phyloP scores from a whole-genome alignment of 2,888 invertebrate genomes.

The Lissocephala sabroskyi region DNA sequence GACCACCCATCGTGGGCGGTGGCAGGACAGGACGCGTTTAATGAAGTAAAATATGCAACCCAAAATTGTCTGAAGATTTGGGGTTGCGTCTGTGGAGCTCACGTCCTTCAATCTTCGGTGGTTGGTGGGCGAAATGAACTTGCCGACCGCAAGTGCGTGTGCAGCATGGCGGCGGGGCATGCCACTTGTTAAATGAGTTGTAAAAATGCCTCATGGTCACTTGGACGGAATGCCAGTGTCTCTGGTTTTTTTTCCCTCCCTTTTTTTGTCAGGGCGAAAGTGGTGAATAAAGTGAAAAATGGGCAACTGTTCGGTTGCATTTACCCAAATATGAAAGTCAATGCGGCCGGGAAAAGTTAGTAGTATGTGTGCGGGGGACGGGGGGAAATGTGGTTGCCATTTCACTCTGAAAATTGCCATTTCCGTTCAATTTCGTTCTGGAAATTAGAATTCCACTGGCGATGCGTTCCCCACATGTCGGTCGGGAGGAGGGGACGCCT shows the following conservation, averaged over 20 bases:
- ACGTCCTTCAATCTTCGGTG: neutral
- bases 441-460: conserved; percentile 65
- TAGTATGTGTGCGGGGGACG: too few relatives aligned
- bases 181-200: conserved; percentile 58
- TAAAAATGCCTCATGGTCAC: conserved; percentile 49
- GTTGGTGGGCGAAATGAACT: too few relatives aligned
- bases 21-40: conserved; percentile 30
- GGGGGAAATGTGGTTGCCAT: conserved; percentile 1
- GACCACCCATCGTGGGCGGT: neutral
- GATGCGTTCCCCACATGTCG: too few relatives aligned
- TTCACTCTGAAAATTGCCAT: conserved; percentile 67
- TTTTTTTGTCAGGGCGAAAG: too few relatives aligned
- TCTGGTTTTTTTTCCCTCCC: neutral
- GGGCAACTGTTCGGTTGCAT: too few relatives aligned
- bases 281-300: too few relatives aligned
- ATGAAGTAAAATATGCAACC: conserved; percentile 63
- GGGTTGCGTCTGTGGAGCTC: too few relatives aligned
- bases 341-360: too few relatives aligned
- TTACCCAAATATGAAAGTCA: too few relatives aligned
- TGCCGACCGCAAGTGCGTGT: too few relatives aligned
- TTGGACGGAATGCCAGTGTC: conserved; percentile 8
- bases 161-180: too few relatives aligned
- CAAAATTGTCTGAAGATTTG: neutral
- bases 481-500: too few relatives aligned
- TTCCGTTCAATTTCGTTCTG: conserved; percentile 65